Evolutionary conservation across 2,888 invertebrate species (phyloP), one percentile per base, ranked within the genome.

Genomic region (Morpho achilles): DNA sequence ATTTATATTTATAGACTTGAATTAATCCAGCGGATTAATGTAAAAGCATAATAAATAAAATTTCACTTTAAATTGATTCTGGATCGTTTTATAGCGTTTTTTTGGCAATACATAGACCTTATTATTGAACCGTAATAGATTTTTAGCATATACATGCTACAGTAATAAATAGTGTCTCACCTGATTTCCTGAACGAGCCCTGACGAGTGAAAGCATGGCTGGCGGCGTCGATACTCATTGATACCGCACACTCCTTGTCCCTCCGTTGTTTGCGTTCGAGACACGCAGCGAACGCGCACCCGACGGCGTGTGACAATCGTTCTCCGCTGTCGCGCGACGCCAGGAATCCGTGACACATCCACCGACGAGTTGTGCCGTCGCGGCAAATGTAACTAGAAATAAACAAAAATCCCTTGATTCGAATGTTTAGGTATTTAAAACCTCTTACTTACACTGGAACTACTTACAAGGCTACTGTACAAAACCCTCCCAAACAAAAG

Each of bases 331-430:
- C 99, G 79, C 98, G 96, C 55, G 96, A 92, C 54, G 99, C 98
- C 67, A 98, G 92, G 84, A 99, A 99, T 45, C 99, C 99, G 89
- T 99, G 99, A 80, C 99, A 99, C 98, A 99, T 99, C 99, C 99
- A 99, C 16, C 99, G 94, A 7, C 99, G 93, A 0, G 99, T 99
- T 9, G 99, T 98, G 61, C 99, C 99, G 84, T 99, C 99, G 61
- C 99, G 94, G 81, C 99, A 99, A 67, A 99, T 99, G 90, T 99
- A 99, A 66, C 99, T 99, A 90, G 67, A 60, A 23, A 45, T 9
- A 43, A 43, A 16, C 1, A 16, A 16, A 16, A 16, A 16, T 16
- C 8, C 8, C 7, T 42, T 42, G 42, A 42, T 42, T 42, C 16
- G 16, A 16, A 42, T 8, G 42, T 42, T 42, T 7, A 42, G 8